Base-by-base conservation (phyloP, 1,140 invertebrate species). In the Lordiphosa mommai region DNA sequence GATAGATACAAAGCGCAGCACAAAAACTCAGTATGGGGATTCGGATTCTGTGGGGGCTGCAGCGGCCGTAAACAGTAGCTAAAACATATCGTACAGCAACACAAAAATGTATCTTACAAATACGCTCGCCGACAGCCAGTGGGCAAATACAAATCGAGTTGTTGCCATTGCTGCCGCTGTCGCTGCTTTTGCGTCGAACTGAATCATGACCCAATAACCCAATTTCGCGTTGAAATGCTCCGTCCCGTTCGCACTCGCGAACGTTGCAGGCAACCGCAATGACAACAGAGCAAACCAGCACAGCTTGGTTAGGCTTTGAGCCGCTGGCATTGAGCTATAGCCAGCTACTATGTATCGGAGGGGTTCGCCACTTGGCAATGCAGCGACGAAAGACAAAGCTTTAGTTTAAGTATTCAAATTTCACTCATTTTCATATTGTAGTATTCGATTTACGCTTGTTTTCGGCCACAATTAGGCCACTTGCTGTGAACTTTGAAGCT, bases 191-290 rank as follows among this genome's bases (percentile, higher is more conserved):
- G 76, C 77, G 73, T 84, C 77, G 68, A 82, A 82, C 77, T 82
- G 77, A 82, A 82, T 82, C 77, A 82, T 82, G 77, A 82, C 77
- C 77, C 79, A 82, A 77, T 82, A 82, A 82, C 77, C 77, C 44
- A 82, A 82, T 84, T 82, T 84, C 70, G 52, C 68, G 52, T 43
- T 49, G 32, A 33, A 68, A 48, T 50, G 51, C 44, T 32, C 63
- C 37, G 52, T 61, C 72, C 71, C 72, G 47, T 61, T 77, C 41
- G 33, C 72, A 29, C 70, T 29, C 69, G 29, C 47, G 23, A 27
- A 27, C 13, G 10, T 10, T 27, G 50, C 32, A 37, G 12, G 52
- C 60, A 65, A 66, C 72, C 73, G 72, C 72, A 77, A 69, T 77
- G 73, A 77, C 72, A 79, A 68, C 73, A 49, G 50, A n/a, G n/a